Conservation (phyloP, 2,888 invertebrate genomes). For the Chymomyza caudatula region DNA sequence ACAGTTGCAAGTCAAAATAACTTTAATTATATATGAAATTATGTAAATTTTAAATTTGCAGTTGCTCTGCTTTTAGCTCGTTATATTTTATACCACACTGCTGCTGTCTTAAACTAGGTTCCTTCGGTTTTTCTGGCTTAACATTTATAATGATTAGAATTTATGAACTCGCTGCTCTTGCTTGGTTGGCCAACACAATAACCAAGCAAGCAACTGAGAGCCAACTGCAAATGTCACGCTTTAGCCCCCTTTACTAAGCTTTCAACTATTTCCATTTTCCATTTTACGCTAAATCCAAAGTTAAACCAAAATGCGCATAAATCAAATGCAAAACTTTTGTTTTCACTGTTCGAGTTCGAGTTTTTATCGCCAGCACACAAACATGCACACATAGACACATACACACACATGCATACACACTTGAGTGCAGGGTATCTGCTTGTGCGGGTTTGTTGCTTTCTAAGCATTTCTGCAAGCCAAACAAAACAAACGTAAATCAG, state of each 20-base stretch:
- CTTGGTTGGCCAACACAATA: conserved; percentile 20
- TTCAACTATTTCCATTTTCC: conserved; percentile 50
- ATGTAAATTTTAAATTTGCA: background rate
- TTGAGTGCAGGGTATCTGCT: conserved; percentile 5
- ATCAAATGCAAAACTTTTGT: conserved; percentile 66
- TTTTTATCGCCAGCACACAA: conserved; percentile 51
- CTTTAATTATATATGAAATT: background rate
- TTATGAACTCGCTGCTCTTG: conserved; percentile 39
- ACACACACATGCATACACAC: conserved; percentile 28
- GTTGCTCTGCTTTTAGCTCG: background rate
- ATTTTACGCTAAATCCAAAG: conserved; percentile 55
- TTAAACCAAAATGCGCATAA: conserved; percentile 65
- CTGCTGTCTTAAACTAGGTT: background rate
- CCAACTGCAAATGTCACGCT: conserved; percentile 6
- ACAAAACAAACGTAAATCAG: conserved; percentile 70
- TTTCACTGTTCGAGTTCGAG: conserved; percentile 49
- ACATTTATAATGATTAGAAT: conserved; percentile 66
- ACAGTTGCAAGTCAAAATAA: background rate
- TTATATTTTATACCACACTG: background rate
- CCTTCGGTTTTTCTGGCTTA: conserved; percentile 18
- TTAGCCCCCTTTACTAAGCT: conserved; percentile 9
- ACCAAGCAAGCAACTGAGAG: conserved; percentile 22
- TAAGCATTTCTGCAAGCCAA: conserved; percentile 61
- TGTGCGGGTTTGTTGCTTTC: conserved; percentile 40
- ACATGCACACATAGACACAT: conserved; percentile 40